Conservation (phyloP, 2,113 vertebrate species). For the Origma solitaria region DNA sequence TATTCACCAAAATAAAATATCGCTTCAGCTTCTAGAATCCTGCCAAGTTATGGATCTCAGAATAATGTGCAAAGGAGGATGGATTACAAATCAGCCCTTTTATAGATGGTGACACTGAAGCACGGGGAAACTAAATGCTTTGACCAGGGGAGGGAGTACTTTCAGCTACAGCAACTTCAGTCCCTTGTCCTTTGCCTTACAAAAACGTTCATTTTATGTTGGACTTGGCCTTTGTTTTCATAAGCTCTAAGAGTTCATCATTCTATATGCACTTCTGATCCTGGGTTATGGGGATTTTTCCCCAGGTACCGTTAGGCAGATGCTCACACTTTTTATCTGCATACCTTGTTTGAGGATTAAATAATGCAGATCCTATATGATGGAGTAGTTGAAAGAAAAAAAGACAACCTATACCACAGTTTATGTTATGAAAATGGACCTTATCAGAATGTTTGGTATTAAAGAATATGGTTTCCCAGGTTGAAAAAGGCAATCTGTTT, state of each 20-base stretch:
- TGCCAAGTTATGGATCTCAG: neutral
- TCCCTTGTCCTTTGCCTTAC: neutral
- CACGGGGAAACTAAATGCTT: neutral
- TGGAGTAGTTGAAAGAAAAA: neutral
- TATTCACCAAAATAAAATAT: neutral
- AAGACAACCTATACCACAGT: accelerated
- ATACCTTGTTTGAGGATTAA: neutral
- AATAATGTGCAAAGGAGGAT: neutral
- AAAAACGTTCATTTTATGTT: neutral
- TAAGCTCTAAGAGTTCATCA: neutral
- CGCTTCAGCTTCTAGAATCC: neutral
- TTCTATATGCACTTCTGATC: neutral
- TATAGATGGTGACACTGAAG: neutral
- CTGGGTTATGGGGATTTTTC: neutral
- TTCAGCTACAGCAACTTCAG: neutral
- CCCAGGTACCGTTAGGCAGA: neutral
- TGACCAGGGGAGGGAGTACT: constrained; percentile 50
- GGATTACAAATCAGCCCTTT: neutral
- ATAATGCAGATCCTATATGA: neutral
- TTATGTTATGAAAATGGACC: neutral
- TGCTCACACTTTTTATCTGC: neutral
- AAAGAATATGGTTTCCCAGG: neutral
- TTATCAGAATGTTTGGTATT: neutral
- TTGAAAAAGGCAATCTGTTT: neutral
- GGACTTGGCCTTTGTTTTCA: neutral